A percentile compares a stretch with the other conserved stretches of the same genome.
These are phyloP conservation scores for Epizoanthus stellaris DNA, from an alignment of 92 coral and sea anemone genomes.

Conservation along the genomic window DNA sequence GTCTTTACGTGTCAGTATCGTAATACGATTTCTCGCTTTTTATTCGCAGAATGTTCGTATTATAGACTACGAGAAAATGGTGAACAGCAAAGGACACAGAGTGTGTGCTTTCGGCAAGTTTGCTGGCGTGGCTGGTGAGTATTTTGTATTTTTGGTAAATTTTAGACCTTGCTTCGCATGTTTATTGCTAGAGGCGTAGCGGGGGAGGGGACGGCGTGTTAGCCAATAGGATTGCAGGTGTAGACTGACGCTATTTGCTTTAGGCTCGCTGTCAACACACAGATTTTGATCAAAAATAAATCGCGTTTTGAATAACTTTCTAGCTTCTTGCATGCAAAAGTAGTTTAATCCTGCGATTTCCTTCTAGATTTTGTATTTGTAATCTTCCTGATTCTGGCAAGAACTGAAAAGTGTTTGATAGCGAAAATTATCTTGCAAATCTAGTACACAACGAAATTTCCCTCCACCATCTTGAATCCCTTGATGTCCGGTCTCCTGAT, in stretches of 20 bases:
- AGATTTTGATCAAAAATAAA: no score
- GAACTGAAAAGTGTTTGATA: no score
- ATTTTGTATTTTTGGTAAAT: background rate
- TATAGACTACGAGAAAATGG: constrained; percentile 97
- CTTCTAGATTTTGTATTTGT: no score
- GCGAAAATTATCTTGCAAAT: no score
- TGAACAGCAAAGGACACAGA: constrained; percentile 89
- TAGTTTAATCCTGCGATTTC: no score
- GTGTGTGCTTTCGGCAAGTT: constrained; percentile 99
- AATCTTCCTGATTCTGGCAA: no score
- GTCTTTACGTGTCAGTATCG: no score
- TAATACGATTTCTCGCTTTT: background rate
- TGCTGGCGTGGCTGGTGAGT: constrained; percentile 98
- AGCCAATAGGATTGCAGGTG: constrained; percentile 20
- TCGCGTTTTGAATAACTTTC: no score
- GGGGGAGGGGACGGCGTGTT: constrained; percentile 6
- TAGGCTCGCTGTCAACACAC: background rate
- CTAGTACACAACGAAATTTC: no score
- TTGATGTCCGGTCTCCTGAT: no score
- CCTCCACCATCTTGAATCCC: no score
- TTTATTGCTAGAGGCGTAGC: constrained; percentile 8
- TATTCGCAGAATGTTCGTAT: constrained; percentile 80
- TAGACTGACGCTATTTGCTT: background rate
- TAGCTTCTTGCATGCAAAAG: no score
- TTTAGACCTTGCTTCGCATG: constrained; percentile 7